Percentiles rank a stretch among this genome's conserved stretches.
Conservation (phyloP, 1,140 invertebrate genomes). For the Drosophila micromelanica region DNA sequence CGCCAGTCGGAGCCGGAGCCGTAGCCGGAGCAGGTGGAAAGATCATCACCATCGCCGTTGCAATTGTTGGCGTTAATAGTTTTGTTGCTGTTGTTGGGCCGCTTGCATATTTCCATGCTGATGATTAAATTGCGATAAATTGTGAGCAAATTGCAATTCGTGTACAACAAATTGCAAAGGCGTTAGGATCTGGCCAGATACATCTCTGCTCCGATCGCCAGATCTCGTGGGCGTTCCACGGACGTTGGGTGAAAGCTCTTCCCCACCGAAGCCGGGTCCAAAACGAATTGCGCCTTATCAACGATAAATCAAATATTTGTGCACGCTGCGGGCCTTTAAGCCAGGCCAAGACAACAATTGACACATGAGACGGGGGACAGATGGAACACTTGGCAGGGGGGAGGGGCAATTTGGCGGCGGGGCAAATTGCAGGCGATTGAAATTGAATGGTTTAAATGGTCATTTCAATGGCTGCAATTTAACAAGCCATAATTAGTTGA, state of each 20-base stretch:
- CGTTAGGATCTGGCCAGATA: constrained; percentile 48
- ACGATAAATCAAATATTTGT: constrained; percentile 65
- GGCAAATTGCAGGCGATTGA: constrained; percentile 69
- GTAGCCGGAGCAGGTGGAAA: constrained; percentile 63
- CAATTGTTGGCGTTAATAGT: constrained; percentile 78
- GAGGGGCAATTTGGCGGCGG: not conserved
- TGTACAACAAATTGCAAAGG: constrained; percentile 79
- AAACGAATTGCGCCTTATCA: constrained; percentile 44
- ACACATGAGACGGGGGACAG: constrained; percentile 42
- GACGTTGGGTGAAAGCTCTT: constrained; percentile 59
- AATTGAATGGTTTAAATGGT: constrained; percentile 83
- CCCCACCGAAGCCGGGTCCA: constrained; percentile 8
- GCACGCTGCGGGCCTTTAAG: constrained; percentile 1
- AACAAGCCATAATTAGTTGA: constrained; percentile 83
- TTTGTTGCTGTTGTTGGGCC: constrained; percentile 57
- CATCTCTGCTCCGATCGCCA: constrained; percentile 25
- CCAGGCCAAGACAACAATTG: constrained; percentile 33
- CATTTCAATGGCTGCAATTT: constrained; percentile 83
- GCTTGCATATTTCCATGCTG: constrained; percentile 74
- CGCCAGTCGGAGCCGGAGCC: constrained; percentile 18
- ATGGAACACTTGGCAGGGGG: not conserved
- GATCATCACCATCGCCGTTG: constrained; percentile 49
- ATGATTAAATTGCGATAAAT: constrained; percentile 81
- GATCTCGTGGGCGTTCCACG: constrained; percentile 57
- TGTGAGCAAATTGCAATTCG: constrained; percentile 79